Evolutionary conservation across 2,888 invertebrate species (phyloP).

Genomic region (Cryptocephalus primarius): DNA sequence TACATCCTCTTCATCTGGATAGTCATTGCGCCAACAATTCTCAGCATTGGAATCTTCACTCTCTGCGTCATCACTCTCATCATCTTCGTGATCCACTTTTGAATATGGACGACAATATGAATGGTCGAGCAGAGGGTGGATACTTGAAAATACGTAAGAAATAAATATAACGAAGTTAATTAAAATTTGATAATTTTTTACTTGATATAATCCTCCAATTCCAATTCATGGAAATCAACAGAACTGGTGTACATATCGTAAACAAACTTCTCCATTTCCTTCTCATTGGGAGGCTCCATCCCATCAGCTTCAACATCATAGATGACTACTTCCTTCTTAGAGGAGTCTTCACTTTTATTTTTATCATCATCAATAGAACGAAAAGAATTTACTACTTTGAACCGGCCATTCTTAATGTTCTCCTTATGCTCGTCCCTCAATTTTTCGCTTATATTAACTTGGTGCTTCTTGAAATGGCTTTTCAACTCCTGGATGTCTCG

Average conservation of each 20-base stretch:
- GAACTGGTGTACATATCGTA: conserved; percentile 51
- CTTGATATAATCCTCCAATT: conserved; percentile 35
- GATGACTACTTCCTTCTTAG: conserved; percentile 35
- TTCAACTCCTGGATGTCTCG: conserved; percentile 32
- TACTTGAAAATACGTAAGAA: no score
- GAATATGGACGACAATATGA: no score
- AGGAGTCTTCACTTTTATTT: conserved; percentile 7
- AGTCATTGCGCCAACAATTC: conserved; percentile 66
- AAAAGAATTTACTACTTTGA: conserved; percentile 48
- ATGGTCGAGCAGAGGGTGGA: no score
- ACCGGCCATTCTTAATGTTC: conserved; percentile 42
- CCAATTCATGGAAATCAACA: conserved; percentile 37
- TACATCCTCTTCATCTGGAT: conserved; percentile 49
- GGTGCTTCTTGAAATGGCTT: conserved; percentile 39
- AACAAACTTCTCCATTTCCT: conserved; percentile 36
- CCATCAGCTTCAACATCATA: conserved; percentile 45
- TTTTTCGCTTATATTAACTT: conserved; percentile 37
- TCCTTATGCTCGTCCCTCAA: conserved; percentile 37
- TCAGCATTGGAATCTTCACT: conserved; percentile 70
- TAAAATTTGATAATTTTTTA: conserved; percentile 5
- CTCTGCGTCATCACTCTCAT: conserved; percentile 40
- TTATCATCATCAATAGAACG: conserved; percentile 33
- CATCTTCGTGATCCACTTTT: conserved; percentile 11
- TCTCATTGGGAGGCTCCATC: conserved; percentile 14
- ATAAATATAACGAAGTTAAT: no score